Conservation (phyloP, 2,797 vertebrate genomes). For the Leptoclinus maculatus region DNA sequence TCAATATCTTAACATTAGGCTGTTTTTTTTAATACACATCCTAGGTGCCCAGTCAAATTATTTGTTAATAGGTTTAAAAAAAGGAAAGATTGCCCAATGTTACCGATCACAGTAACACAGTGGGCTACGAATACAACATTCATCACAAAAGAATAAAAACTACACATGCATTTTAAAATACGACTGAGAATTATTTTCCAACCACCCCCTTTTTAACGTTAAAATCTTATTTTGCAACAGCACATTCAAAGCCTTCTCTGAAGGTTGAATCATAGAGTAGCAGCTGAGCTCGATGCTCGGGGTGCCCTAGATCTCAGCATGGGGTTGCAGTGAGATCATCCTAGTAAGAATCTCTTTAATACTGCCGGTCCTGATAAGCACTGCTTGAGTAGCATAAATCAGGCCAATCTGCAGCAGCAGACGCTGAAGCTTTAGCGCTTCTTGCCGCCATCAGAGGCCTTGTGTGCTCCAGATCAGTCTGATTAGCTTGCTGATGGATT, state of each 20-base stretch:
- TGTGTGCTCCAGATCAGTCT: conserved; percentile 77
- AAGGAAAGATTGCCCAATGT: neutral
- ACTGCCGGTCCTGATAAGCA: conserved; percentile 67
- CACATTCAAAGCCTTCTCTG: conserved; percentile 48
- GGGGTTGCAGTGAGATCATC: conserved; percentile 65
- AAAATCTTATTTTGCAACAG: conserved; percentile 32
- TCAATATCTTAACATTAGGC: neutral
- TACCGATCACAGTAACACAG: neutral
- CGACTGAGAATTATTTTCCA: conserved; percentile 22
- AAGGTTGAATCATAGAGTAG: conserved; percentile 44
- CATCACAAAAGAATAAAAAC: conserved; percentile 6
- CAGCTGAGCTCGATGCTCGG: conserved; percentile 47
- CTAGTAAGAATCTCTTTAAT: conserved; percentile 74
- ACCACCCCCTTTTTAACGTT: conserved; percentile 28
- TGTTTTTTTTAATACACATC: neutral
- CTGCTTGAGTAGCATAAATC: conserved; percentile 74
- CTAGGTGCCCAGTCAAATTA: neutral
- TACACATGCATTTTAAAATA: conserved; percentile 18
- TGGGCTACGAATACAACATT: conserved; percentile 16
- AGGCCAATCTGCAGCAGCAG: conserved; percentile 69
- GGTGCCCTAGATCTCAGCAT: conserved; percentile 62
- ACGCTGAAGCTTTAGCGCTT: conserved; percentile 54
- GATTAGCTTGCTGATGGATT: conserved; percentile 82
- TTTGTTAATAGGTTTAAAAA: neutral
- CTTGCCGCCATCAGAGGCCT: conserved; percentile 45